These are phyloP conservation scores for Tragulus kanchil DNA, from an alignment of 2,113 vertebrate species.

Conservation along the genomic window DNA sequence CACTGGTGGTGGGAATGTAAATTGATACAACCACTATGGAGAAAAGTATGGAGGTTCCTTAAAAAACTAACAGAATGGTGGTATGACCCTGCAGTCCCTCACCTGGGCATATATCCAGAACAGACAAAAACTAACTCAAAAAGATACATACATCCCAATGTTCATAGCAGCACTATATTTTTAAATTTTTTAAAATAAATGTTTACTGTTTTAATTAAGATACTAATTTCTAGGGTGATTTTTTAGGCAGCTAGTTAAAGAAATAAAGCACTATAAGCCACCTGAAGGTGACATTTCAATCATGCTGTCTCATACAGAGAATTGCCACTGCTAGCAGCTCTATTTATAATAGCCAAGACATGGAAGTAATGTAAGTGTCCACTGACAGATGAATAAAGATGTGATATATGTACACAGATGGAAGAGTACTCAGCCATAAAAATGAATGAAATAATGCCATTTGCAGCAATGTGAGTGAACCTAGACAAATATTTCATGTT, in stretches of 20 bases:
- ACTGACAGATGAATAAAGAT: neutral
- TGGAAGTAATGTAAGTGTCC: neutral
- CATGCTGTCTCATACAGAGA: neutral
- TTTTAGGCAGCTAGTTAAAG: neutral
- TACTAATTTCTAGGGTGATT: neutral
- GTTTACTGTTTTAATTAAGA: neutral
- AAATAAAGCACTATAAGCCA: neutral
- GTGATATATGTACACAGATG: neutral
- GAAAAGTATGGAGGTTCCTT: neutral
- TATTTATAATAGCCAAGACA: neutral
- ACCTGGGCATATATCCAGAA: neutral
- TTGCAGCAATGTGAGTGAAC: neutral
- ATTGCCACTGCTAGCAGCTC: neutral
- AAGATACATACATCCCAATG: neutral
- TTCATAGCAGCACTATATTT: neutral
- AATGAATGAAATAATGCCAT: neutral
- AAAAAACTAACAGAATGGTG: neutral
- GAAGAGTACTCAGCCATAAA: neutral
- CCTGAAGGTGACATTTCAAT: neutral
- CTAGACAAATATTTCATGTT: neutral
- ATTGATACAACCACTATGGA: neutral
- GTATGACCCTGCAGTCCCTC: neutral
- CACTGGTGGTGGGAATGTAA: too few species aligned
- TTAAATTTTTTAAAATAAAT: neutral
- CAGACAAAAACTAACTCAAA: neutral